Evolutionary conservation across 2,888 invertebrate species (phyloP), one percentile per base, ranked within the genome.

Genomic region (Rutpela maculata): DNA sequence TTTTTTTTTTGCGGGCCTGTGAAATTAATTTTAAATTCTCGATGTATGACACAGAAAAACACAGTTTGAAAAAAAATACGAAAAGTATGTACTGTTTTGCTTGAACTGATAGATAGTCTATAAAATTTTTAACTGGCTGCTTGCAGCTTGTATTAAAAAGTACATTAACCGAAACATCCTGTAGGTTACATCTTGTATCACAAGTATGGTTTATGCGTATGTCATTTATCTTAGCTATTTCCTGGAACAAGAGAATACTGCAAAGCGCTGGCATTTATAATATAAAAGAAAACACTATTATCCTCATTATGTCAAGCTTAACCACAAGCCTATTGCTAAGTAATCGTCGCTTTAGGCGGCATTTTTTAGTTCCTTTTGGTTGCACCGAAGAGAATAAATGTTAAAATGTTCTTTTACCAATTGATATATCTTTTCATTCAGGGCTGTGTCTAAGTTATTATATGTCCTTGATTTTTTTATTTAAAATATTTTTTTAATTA

Each of bases 271-370:
- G 50, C 15, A 50, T 50, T 50, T 50, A 15, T 50, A n/a, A 50
- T n/a, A 50, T 50, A 50, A 63, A 63, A 76, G 76, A 73, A 73
- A 78, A 76, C 67, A 76, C 76, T 76, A 74, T 76, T 76, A 76
- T 75, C 74, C 78, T 79, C 78, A 76, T 79, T 79, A 76, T 79
- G 78, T 76, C 78, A 74, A 73, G 72, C 74, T 73, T 74, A 79
- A 79, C 68, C 72, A 74, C 76, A 62, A 62, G 63, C 56, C 69
- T 57, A 56, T 70, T 59, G 67, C 68, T 75, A 67, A 74, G 62
- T 70, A 74, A 73, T 74, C 65, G 60, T 68, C 63, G 63, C 76
- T 72, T 59, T n/a, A 43, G 68, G 75, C 71, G 43, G 10, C n/a
- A 63, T 65, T 79, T 69, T 77, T 73, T 74, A 19, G 7, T 62